phyloP scores from a whole-genome alignment of 2,888 invertebrate genomes.

The Enchytraeus crypticus region DNA sequence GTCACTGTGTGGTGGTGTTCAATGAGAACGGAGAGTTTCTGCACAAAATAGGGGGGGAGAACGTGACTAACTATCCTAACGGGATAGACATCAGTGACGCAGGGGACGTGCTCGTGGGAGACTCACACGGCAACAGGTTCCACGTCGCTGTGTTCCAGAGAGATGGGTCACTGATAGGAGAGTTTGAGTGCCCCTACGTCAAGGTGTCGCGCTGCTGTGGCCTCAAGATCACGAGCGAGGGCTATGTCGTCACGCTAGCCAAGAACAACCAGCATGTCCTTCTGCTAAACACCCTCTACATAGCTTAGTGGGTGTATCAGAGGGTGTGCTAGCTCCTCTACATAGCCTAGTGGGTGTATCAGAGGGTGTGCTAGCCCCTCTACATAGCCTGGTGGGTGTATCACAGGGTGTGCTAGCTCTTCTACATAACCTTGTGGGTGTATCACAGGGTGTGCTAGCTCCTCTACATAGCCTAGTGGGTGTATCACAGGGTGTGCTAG shows the following conservation, averaged over 20 bases:
- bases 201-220: constrained; percentile 91
- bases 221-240: constrained; percentile 90
- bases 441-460: no score
- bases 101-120: constrained; percentile 89
- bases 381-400: no score
- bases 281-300: constrained; percentile 59
- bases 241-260: constrained; percentile 78
- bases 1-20: constrained; percentile 85
- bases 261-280: constrained; percentile 98
- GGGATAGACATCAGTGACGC: constrained; percentile 95
- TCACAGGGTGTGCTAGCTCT: no score
- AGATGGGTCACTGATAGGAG: constrained; percentile 61
- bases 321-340: background rate
- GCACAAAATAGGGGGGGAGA: constrained; percentile 87
- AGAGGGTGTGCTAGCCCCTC: no score
- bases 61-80: constrained; percentile 91
- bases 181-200: constrained; percentile 85
- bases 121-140: constrained; percentile 93
- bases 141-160: constrained; percentile 90
- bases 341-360: background rate
- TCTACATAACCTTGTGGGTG: background rate
- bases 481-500: no score
- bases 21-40: constrained; percentile 81
- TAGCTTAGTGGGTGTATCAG: constrained; percentile 14
- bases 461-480: no score